phyloP scores from a whole-genome alignment of 2,797 vertebrate species.

The Limosa lapponica region DNA sequence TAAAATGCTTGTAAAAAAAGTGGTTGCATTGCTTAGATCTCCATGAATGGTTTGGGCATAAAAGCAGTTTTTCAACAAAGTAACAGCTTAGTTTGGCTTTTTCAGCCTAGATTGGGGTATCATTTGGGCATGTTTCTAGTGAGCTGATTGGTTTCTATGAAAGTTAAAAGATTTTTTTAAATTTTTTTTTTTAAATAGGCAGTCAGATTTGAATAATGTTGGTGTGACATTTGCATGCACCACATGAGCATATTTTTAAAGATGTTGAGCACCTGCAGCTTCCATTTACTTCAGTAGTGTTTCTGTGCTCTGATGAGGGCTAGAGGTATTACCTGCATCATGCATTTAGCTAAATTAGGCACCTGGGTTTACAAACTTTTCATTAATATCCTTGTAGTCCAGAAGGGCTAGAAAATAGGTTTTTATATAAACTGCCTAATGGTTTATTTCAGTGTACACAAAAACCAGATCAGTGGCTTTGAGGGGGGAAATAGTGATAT shows the following conservation, averaged over 20 bases:
- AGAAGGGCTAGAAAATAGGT: neutral
- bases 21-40: conserved; percentile 8
- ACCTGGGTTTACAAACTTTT: neutral
- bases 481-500: neutral
- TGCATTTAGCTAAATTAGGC: neutral
- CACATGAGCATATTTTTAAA: neutral
- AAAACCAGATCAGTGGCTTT: neutral
- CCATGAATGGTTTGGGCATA: neutral
- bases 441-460: neutral
- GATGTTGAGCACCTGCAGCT: neutral
- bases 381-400: neutral
- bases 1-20: conserved; percentile 32
- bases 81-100: neutral
- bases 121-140: neutral
- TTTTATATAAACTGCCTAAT: neutral
- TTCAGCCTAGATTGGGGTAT: neutral
- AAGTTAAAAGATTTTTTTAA: neutral
- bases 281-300: neutral
- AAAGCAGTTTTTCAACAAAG: conserved; percentile 1
- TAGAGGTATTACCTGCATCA: neutral
- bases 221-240: neutral
- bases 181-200: neutral
- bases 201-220: neutral
- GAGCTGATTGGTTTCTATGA: neutral
- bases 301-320: neutral